phyloP scores from a whole-genome alignment of 2,113 vertebrate genomes.

The Campylomormyrus numenius region DNA sequence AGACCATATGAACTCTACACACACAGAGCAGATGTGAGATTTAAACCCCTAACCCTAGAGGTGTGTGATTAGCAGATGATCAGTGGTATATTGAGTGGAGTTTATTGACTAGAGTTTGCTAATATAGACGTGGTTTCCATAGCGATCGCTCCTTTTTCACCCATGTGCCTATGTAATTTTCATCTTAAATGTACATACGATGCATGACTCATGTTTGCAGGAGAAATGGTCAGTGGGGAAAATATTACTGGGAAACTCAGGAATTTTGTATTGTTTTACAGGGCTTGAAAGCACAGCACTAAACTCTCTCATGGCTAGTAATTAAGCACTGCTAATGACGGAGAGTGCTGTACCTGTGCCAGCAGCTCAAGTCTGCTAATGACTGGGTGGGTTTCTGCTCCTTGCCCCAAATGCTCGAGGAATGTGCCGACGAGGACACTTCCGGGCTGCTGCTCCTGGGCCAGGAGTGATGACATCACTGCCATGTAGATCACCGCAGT shows the following conservation, averaged over 20 bases:
- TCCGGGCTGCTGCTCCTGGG: background rate
- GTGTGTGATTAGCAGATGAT: background rate
- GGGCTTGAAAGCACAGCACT: slow-evolving; percentile 31
- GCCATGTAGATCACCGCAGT: no score
- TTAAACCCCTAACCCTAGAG: background rate
- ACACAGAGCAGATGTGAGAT: background rate
- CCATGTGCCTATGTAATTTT: background rate
- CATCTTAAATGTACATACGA: background rate
- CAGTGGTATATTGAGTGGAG: background rate
- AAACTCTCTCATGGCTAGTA: slow-evolving; percentile 44
- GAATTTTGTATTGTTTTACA: slow-evolving; percentile 42
- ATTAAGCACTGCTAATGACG: slow-evolving; percentile 52
- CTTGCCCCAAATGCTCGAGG: slow-evolving; percentile 43
- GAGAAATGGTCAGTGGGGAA: slow-evolving; percentile 20
- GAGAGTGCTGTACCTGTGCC: slow-evolving; percentile 44
- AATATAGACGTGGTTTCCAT: background rate
- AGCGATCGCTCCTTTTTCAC: background rate
- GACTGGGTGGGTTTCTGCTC: slow-evolving; percentile 39
- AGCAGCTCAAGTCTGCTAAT: slow-evolving; percentile 54
- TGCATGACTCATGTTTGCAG: background rate
- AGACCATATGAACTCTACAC: background rate
- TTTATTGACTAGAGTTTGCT: background rate
- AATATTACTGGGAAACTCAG: slow-evolving; percentile 38
- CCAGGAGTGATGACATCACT: background rate
- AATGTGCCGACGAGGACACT: slow-evolving; percentile 37